Evolutionary conservation across 23 tunicate genomes (phyloP).

Genomic region (Pegea sp.): DNA sequence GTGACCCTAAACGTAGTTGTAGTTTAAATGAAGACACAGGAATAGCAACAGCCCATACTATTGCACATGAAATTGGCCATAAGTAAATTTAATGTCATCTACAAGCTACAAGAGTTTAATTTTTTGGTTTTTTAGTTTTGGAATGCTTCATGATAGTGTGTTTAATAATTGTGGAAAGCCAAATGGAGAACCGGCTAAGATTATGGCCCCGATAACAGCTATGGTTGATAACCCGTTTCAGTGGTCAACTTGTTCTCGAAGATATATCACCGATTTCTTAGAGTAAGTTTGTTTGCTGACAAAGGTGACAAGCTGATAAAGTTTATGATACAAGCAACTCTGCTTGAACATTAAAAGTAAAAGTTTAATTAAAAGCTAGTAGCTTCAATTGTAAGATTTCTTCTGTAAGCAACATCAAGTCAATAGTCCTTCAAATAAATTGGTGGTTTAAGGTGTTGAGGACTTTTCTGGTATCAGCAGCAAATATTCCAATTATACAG

Average conservation of each 20-base stretch:
- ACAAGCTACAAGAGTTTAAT: background rate
- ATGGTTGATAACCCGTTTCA: constrained; percentile 55
- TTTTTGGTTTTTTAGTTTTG: constrained; percentile 45
- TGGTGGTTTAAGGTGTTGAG: too few species aligned
- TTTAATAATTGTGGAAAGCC: constrained; percentile 56
- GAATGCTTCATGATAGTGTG: constrained; percentile 89
- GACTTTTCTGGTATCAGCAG: too few species aligned
- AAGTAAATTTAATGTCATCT: constrained; percentile 22
- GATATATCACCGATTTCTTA: constrained; percentile 76
- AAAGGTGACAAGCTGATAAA: background rate
- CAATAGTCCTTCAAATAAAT: too few species aligned
- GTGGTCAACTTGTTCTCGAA: constrained; percentile 90
- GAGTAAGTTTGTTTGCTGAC: constrained; percentile 31
- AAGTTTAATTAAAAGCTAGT: too few species aligned
- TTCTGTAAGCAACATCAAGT: background rate
- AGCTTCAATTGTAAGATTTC: background rate
- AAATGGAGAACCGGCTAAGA: constrained; percentile 48
- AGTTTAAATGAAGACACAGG: constrained; percentile 93
- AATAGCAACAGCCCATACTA: constrained; percentile 71
- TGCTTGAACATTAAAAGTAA: too few species aligned
- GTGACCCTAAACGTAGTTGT: constrained; percentile 71
- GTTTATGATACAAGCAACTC: too few species aligned
- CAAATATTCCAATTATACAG: too few species aligned
- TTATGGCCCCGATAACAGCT: constrained; percentile 79
- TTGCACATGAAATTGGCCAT: constrained; percentile 98